phyloP scores from a whole-genome alignment of 2,888 invertebrate genomes.

The Onthophagus sagittarius region DNA sequence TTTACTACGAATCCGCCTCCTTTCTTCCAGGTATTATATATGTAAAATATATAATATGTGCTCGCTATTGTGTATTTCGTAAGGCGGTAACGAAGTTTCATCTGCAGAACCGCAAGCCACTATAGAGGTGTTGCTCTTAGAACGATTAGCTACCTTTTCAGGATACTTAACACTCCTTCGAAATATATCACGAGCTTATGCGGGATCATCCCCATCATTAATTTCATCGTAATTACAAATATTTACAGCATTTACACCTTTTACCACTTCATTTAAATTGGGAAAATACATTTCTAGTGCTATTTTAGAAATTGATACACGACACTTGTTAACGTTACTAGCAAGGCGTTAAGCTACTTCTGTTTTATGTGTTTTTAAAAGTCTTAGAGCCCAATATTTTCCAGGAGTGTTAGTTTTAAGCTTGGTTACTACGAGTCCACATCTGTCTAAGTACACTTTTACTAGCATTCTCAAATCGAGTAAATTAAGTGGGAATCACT shows the following conservation, averaged over 20 bases:
- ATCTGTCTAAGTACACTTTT: constrained; percentile 31
- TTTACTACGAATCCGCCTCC: constrained; percentile 28
- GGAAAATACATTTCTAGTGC: neutral
- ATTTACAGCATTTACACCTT: neutral
- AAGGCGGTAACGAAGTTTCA: constrained; percentile 32
- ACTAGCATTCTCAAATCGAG: constrained; percentile 29
- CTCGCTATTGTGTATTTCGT: constrained; percentile 28
- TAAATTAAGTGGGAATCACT: constrained; percentile 29
- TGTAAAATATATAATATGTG: constrained; percentile 32
- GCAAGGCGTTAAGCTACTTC: neutral
- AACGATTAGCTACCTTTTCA: constrained; percentile 30
- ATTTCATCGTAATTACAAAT: constrained; percentile 27
- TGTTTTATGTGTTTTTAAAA: constrained; percentile 25
- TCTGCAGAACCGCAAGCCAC: constrained; percentile 34
- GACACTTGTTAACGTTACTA: constrained; percentile 1
- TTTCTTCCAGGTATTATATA: constrained; percentile 36
- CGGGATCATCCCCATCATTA: constrained; percentile 38
- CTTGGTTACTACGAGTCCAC: constrained; percentile 25
- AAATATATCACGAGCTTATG: constrained; percentile 25
- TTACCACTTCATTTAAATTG: neutral
- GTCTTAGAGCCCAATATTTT: constrained; percentile 27
- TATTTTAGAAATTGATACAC: neutral
- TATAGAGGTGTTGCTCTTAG: constrained; percentile 32
- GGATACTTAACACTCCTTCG: constrained; percentile 30
- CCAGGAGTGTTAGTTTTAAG: constrained; percentile 31